Base-by-base conservation (phyloP, 2,113 vertebrate species). In the Scomber scombrus region DNA sequence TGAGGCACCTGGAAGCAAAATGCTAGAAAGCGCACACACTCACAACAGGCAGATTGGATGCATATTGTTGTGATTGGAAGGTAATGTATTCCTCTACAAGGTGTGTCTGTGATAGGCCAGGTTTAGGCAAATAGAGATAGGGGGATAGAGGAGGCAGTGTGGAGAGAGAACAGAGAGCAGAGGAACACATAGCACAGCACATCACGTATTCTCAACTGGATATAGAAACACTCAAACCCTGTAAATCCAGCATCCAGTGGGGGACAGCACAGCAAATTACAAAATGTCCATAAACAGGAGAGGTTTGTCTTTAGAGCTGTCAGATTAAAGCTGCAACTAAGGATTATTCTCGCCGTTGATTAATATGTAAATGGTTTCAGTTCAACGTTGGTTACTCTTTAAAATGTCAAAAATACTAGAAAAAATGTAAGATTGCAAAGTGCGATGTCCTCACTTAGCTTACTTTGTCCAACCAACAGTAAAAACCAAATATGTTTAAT, bases 111-210 rank as follows among this genome's bases (percentile, higher is more conserved):
- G 68, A 84, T 82, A 72, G 82, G 23, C 74, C 61, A 15, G 78
- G 77, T 71, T 86, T 76, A 78, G 66, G 66, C 71, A 79, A 71
- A 87, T 84, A 81, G 78, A 79, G 64, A 18, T 50, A 40, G 54
- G 9, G 61, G 77, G 73, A 16, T 8, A 18, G 54, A 69, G 58
- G 47, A 40, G 21, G 49, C 2, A n/a, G 23, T 51, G 55, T 57
- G 45, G 63, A 68, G 47, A 40, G 47, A 78, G 61, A 73, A 52
- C 50, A 61, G 23, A 2, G 23, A 23, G 23, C 23, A 40, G 10
- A 62, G 47, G 63, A 62, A 72, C 51, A 51, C 58, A 54, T 15
- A 81, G 43, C 71, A 46, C 57, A 52, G 34, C 56, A 62, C 71
- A 71, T 76, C 23, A 64, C 46, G 55, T 21, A 58, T 74, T 67